Evolutionary conservation across 2,888 invertebrate species (phyloP).

Genomic region (Cephus nigrinus): DNA sequence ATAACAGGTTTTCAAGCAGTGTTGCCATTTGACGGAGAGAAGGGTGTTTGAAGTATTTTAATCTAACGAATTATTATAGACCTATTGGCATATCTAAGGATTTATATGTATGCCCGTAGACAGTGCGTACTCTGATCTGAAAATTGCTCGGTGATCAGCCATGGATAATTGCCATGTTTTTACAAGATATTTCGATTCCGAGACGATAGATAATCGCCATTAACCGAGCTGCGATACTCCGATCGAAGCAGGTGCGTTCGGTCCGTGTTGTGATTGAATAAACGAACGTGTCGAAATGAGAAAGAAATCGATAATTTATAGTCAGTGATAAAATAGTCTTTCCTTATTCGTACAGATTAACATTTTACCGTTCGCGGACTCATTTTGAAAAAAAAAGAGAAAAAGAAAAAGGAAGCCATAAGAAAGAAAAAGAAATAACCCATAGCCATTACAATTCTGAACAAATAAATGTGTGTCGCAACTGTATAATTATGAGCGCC

Average conservation of each 20-base stretch:
- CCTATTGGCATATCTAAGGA: not conserved
- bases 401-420: slow-evolving; percentile 15
- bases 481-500: slow-evolving; percentile 55
- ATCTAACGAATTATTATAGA: not conserved
- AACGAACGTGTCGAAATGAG: slow-evolving; percentile 34
- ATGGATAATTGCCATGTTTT: not conserved
- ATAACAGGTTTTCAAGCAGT: not conserved
- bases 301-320: slow-evolving; percentile 44
- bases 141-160: not conserved
- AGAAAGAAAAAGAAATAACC: slow-evolving; percentile 11
- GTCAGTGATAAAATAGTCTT: slow-evolving; percentile 42
- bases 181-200: not conserved
- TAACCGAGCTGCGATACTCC: not conserved
- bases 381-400: slow-evolving; percentile 33
- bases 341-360: slow-evolving; percentile 38
- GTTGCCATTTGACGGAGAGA: not conserved
- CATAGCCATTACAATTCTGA: slow-evolving; percentile 47
- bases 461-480: slow-evolving; percentile 52
- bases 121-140: not conserved
- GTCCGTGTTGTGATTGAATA: not conserved
- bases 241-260: not conserved
- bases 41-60: not conserved
- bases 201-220: not conserved
- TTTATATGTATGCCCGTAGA: not conserved
- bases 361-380: slow-evolving; percentile 38